Evolutionary conservation across 2,113 vertebrate species (phyloP), one percentile per base, ranked within the genome.

Genomic region (Todiramphus chloris): DNA sequence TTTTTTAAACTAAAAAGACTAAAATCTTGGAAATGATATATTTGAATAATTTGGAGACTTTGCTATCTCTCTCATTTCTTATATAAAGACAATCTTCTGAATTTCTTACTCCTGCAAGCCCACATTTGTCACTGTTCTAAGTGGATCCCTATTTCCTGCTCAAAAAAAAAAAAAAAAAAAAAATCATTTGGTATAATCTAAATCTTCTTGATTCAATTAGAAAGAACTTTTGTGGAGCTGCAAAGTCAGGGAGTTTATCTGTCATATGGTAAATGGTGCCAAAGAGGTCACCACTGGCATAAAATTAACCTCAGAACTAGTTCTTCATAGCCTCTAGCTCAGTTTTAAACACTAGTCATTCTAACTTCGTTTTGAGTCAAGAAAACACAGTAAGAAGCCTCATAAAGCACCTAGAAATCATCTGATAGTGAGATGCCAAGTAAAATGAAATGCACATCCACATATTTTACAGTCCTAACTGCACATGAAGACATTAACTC

Each of bases 121-220:
- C 15, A 9, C 13, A 24, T 35, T 90, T 93, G 92, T 81, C 31
- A 80, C 14, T 2, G 4, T 13, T 87, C 64, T 81, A 75, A 78
- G n/a, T 37, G 50, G 55, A 81, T 81, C 21, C 21, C 28, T 93
- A 20, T 37, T 84, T 89, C 17, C 56, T 67, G 13, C 51, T 87
- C 80, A 41, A 67, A 83, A 78, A 83, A 72, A 41, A 66, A 41
- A 72, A 41, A 66, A 41, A 46, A 43, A 37, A 24, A 24, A 10
- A 55, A 62, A 46, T 62, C 75, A 69, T 27, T 77, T 73, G 33
- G 9, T 79, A 24, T 76, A 87, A 94, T 82, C n/a, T 84, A 83
- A 88, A 83, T 92, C 68, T 88, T 39, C 35, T 90, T 81, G 69
- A 89, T 96, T 94, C 58, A 60, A 44, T 93, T 86, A 83, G 55